These are phyloP conservation scores for Cyprinodon tularosa DNA, from an alignment of 2,113 vertebrate genomes.

Conservation along the genomic window DNA sequence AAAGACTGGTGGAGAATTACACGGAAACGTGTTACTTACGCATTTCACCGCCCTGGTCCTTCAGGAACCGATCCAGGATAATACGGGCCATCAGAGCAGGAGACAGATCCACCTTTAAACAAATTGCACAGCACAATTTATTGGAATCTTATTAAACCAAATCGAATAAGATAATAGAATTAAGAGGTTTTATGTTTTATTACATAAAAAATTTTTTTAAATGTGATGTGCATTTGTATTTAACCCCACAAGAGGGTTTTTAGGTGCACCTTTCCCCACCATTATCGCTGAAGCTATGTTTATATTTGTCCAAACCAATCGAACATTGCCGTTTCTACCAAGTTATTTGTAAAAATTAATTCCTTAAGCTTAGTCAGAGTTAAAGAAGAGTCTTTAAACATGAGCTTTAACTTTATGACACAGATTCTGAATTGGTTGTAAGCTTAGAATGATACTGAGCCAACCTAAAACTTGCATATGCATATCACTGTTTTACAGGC, in stretches of 20 bases:
- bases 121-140: slow-evolving; percentile 30
- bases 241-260: neutral
- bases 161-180: neutral
- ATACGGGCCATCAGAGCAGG: slow-evolving; percentile 93
- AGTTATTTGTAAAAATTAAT: neutral
- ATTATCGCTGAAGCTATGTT: neutral
- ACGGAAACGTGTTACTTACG: slow-evolving; percentile 83
- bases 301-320: too few relatives aligned
- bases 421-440: neutral
- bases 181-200: neutral
- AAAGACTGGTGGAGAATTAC: slow-evolving; percentile 35
- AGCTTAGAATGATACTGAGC: neutral
- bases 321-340: too few relatives aligned
- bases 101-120: slow-evolving; percentile 89
- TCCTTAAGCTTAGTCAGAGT: too few relatives aligned
- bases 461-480: neutral
- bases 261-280: too few relatives aligned
- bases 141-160: neutral
- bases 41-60: slow-evolving; percentile 81
- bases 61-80: slow-evolving; percentile 90
- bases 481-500: neutral
- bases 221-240: neutral
- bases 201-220: too few relatives aligned
- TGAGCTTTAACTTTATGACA: neutral
- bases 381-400: neutral